A percentile compares a stretch with the other conserved stretches of the same genome.
Conservation (phyloP, 2,888 invertebrate genomes). For the Troglohyphantes excavatus region DNA sequence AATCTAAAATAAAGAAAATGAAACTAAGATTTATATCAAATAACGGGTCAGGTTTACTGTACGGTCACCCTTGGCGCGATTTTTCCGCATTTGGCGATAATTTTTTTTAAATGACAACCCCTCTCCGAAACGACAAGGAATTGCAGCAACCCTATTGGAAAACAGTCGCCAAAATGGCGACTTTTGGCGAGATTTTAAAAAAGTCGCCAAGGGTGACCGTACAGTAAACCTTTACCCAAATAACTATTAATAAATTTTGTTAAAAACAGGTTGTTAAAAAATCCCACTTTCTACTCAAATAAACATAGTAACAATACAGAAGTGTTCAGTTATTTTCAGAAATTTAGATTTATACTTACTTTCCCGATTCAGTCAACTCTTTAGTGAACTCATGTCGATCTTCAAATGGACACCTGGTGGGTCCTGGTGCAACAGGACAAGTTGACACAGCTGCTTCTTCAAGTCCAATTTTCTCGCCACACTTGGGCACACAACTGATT, state of each 20-base stretch:
- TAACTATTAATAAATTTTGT: background rate
- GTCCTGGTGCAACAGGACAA: constrained; percentile 85
- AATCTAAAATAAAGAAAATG: constrained; percentile 83
- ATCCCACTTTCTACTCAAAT: background rate
- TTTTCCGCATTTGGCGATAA: no score
- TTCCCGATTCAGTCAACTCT: constrained; percentile 84
- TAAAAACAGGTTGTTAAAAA: background rate
- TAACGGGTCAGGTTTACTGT: background rate
- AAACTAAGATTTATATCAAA: background rate
- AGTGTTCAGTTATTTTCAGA: no score
- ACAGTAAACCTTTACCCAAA: no score
- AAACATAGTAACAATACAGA: no score
- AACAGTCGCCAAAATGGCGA: no score
- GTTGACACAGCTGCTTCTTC: constrained; percentile 85
- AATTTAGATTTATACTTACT: constrained; percentile 85
- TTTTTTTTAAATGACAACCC: no score
- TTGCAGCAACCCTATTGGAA: no score
- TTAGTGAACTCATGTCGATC: constrained; percentile 88
- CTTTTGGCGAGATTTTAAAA: no score
- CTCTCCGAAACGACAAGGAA: no score
- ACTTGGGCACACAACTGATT: constrained; percentile 84
- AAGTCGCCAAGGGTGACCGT: no score
- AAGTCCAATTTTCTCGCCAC: constrained; percentile 85
- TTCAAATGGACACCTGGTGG: constrained; percentile 91
- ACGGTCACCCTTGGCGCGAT: no score